Evolutionary conservation across 2,113 vertebrate species (phyloP).

Genomic region (Coturnix japonica): DNA sequence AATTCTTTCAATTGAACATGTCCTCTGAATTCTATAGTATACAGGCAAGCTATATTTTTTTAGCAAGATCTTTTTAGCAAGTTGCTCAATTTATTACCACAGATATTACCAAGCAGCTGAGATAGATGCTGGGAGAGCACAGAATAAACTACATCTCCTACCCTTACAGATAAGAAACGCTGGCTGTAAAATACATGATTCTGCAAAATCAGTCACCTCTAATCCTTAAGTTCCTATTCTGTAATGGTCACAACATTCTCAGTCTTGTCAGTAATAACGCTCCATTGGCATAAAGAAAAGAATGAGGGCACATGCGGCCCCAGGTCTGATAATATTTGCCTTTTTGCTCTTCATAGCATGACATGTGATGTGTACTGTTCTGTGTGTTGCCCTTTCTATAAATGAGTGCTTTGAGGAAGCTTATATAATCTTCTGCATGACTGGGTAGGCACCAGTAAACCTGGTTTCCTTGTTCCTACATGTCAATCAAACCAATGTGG

Average conservation of each 20-base stretch:
- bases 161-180: background rate
- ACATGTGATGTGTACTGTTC: conserved; percentile 70
- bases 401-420: conserved; percentile 74
- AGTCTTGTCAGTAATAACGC: conserved; percentile 63
- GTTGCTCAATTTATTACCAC: background rate
- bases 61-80: background rate
- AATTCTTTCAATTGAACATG: background rate
- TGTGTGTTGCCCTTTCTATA: conserved; percentile 72
- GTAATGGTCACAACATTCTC: conserved; percentile 76
- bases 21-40: background rate
- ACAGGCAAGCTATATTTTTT: background rate
- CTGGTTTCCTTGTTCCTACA: background rate
- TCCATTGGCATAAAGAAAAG: conserved; percentile 63
- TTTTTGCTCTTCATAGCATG: conserved; percentile 68
- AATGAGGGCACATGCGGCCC: conserved; percentile 67
- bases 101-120: background rate
- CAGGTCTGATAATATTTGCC: conserved; percentile 69
- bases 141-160: background rate
- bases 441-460: conserved; percentile 57
- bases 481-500: conserved; percentile 16
- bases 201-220: background rate
- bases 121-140: background rate
- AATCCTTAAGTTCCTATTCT: conserved; percentile 12
- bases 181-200: background rate
- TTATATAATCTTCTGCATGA: conserved; percentile 79